A percentile compares a stretch with the other conserved stretches of the same genome.
These are phyloP conservation scores for Smutsia temminckii DNA, from an alignment of 2,797 vertebrate genomes.

Conservation along the genomic window DNA sequence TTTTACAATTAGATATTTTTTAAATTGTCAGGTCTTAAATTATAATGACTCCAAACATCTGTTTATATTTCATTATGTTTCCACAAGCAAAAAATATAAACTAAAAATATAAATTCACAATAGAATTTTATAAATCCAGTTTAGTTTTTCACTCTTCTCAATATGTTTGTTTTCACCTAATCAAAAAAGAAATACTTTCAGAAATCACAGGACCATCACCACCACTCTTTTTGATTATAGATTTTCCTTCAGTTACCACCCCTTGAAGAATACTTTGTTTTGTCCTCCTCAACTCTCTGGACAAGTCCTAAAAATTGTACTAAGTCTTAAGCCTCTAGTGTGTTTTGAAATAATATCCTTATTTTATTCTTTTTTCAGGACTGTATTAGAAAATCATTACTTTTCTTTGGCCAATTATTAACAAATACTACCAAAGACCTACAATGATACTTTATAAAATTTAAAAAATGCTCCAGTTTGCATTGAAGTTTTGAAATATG, in stretches of 20 bases:
- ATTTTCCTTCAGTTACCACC: background rate
- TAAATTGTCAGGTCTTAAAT: background rate
- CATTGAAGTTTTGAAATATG: background rate
- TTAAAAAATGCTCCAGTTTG: background rate
- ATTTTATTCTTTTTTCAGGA: background rate
- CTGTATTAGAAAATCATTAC: background rate
- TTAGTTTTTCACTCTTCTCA: background rate
- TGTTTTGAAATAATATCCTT: background rate
- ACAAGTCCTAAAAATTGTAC: background rate
- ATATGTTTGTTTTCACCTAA: background rate
- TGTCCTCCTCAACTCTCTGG: background rate
- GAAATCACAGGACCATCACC: background rate
- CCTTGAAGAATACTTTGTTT: background rate
- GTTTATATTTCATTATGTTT: background rate
- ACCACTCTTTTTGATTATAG: background rate
- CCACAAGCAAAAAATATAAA: background rate
- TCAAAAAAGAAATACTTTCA: background rate
- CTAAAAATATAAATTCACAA: background rate
- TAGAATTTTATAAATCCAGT: background rate
- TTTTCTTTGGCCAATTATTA: background rate
- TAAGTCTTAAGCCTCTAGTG: background rate
- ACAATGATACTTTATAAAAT: background rate
- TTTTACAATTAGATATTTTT: background rate
- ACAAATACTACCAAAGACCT: background rate
- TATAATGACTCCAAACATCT: background rate